These are phyloP conservation scores for Nyctalus aviator DNA, from an alignment of 2,797 vertebrate genomes.

Conservation along the genomic window DNA sequence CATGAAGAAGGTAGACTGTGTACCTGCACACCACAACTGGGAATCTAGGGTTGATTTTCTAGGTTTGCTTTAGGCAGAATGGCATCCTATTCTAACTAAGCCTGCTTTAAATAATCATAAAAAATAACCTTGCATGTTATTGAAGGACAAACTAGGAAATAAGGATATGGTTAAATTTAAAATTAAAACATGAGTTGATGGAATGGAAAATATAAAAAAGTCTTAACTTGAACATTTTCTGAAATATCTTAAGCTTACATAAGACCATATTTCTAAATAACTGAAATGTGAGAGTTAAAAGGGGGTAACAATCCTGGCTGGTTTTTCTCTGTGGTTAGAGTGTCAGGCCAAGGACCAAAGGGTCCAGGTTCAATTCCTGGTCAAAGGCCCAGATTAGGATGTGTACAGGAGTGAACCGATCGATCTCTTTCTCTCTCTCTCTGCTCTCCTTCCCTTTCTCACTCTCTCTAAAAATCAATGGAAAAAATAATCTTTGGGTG, in stretches of 20 bases:
- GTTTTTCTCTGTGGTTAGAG: too few species aligned
- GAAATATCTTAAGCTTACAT: not conserved
- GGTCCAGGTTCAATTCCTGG: too few species aligned
- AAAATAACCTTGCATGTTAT: not conserved
- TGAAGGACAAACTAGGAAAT: not conserved
- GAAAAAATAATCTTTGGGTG: too few species aligned
- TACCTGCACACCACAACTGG: not conserved
- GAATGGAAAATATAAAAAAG: not conserved
- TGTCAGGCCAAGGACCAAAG: too few species aligned
- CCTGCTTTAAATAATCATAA: not conserved
- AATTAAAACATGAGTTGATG: not conserved
- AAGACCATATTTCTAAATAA: not conserved
- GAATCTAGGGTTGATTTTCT: not conserved
- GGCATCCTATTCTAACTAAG: not conserved
- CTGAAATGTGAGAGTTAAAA: not conserved
- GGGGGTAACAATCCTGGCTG: too few species aligned
- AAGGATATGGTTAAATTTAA: not conserved
- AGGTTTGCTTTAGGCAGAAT: not conserved
- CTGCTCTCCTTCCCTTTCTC: too few species aligned
- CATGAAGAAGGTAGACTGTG: not conserved
- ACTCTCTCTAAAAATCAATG: too few species aligned
- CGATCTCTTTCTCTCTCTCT: too few species aligned
- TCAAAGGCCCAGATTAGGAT: too few species aligned
- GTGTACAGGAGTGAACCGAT: too few species aligned
- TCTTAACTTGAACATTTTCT: constrained; percentile 19